phyloP scores from a whole-genome alignment of 2,888 invertebrate genomes.

The Drosophila sordidapex region DNA sequence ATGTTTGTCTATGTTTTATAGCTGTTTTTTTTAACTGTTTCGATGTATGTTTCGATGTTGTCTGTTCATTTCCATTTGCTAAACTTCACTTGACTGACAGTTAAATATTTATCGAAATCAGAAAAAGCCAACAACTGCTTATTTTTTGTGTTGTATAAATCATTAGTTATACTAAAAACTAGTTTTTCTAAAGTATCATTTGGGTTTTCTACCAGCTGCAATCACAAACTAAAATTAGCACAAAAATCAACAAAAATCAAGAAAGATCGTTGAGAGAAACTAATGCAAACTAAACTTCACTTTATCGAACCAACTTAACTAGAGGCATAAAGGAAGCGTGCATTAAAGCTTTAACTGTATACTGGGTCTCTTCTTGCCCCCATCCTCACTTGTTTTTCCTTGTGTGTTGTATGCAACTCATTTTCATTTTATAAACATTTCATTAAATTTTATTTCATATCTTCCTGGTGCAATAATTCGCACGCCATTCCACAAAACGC shows the following conservation, averaged over 20 bases:
- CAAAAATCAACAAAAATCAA: background rate
- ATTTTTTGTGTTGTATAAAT: background rate
- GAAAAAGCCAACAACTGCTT: background rate
- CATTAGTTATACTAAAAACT: background rate
- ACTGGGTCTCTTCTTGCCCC: background rate
- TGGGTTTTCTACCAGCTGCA: background rate
- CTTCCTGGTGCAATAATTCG: conserved; percentile 80
- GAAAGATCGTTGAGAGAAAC: background rate
- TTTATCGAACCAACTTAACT: background rate
- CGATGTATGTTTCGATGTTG: conserved; percentile 13
- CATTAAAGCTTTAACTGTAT: conserved; percentile 3
- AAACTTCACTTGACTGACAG: background rate
- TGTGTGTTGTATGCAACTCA: conserved; percentile 38
- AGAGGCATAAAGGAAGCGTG: background rate
- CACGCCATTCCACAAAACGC: conserved; percentile 79
- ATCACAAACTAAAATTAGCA: background rate
- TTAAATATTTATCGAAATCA: background rate
- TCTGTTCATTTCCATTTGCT: background rate
- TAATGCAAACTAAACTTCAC: background rate
- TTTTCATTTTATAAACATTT: conserved; percentile 80
- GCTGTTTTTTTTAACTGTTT: background rate
- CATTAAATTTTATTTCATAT: conserved; percentile 81
- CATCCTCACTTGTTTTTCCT: background rate
- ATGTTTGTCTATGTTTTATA: conserved; percentile 47
- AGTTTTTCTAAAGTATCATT: background rate